Conservation (phyloP, 2,888 invertebrate species). For the Nebria salina region DNA sequence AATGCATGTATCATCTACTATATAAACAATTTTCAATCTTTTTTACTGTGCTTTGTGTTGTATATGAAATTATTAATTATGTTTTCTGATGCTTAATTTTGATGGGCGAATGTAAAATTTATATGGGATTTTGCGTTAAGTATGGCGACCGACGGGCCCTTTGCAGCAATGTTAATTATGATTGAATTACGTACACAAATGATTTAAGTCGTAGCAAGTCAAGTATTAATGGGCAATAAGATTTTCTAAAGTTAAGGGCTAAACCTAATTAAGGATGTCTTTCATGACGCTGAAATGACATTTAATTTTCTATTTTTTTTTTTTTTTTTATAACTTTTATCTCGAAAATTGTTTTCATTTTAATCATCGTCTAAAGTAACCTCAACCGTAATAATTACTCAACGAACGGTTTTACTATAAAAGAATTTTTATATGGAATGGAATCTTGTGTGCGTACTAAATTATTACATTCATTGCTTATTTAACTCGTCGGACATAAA, state of each 20-base stretch:
- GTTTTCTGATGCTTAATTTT: too few relatives aligned
- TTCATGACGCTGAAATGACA: conserved; percentile 30
- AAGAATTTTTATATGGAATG: too few relatives aligned
- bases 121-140: conserved; percentile 28
- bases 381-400: not conserved
- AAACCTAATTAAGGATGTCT: conserved; percentile 36
- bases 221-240: conserved; percentile 34
- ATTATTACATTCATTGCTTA: too few relatives aligned
- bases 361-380: conserved; percentile 20
- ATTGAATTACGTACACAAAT: conserved; percentile 38
- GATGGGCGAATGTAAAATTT: conserved; percentile 23
- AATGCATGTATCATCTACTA: too few relatives aligned
- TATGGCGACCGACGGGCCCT: conserved; percentile 3
- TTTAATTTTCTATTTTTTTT: not conserved
- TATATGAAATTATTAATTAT: too few relatives aligned
- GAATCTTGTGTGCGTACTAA: too few relatives aligned
- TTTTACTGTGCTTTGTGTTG: too few relatives aligned
- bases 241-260: conserved; percentile 22
- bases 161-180: conserved; percentile 36
- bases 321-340: conserved; percentile 30
- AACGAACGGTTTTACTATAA: too few relatives aligned
- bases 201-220: conserved; percentile 36
- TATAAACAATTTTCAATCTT: too few relatives aligned
- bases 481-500: too few relatives aligned
- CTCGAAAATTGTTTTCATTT: conserved; percentile 29